A percentile compares a stretch with the other conserved stretches of the same genome.
These are phyloP conservation scores for Axinella damicornis DNA, from an alignment of 37 sponge, comb jelly and placozoan species.

Conservation along the genomic window DNA sequence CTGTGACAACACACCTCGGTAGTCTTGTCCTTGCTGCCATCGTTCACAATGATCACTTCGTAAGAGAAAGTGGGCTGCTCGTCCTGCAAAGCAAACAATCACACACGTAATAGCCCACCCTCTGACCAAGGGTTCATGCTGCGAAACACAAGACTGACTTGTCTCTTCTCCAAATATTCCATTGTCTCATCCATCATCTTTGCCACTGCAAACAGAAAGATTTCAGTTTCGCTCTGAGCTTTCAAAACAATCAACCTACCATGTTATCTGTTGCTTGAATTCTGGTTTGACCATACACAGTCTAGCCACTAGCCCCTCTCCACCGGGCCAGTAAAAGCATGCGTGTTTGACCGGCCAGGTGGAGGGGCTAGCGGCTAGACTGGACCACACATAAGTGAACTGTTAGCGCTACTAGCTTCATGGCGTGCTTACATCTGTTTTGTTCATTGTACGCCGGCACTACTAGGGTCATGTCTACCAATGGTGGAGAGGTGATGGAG, in stretches of 20 bases:
- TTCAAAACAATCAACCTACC: no score
- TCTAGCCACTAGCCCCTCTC: no score
- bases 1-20: slow-evolving; percentile 49
- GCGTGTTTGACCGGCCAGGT: no score
- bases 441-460: slow-evolving; percentile 98
- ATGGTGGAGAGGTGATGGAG: slow-evolving; percentile 53
- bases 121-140: no score
- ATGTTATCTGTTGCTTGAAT: no score
- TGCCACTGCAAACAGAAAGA: slow-evolving; percentile 60
- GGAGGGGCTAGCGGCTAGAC: no score
- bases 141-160: slow-evolving; percentile 10
- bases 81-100: slow-evolving; percentile 28
- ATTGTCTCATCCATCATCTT: slow-evolving; percentile 91
- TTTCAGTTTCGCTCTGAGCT: neutral
- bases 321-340: no score
- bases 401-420: no score
- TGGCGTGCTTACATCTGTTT: slow-evolving; percentile 67
- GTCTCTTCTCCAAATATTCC: slow-evolving; percentile 63
- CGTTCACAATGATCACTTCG: slow-evolving; percentile 84
- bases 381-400: no score
- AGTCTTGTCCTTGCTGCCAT: slow-evolving; percentile 95
- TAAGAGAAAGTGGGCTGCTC: slow-evolving; percentile 51
- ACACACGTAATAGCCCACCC: no score
- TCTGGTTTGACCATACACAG: no score
- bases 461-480: slow-evolving; percentile 79